Evolutionary conservation across 2,888 invertebrate species (phyloP).

Genomic region (Zygogramma bicolorata): DNA sequence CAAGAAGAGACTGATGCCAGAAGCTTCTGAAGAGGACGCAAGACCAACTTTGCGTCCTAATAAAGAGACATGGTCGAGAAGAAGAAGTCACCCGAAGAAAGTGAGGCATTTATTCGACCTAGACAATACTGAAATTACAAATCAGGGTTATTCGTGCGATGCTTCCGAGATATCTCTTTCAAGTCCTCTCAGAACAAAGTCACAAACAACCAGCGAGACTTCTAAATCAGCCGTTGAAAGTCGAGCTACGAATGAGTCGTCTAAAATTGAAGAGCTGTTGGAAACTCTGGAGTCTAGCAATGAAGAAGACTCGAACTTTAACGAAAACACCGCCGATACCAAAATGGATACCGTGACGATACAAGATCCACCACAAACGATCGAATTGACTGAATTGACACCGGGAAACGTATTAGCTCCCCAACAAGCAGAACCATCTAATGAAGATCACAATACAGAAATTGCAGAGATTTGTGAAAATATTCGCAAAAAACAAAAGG

Average conservation of each 20-base stretch:
- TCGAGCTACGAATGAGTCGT: not conserved
- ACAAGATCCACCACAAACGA: not conserved
- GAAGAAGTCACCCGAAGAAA: conserved; percentile 43
- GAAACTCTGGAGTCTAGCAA: conserved; percentile 7
- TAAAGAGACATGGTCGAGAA: conserved; percentile 44
- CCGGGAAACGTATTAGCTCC: too few species aligned
- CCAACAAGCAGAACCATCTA: not conserved
- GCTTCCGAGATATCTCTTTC: not conserved
- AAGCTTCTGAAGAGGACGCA: not conserved
- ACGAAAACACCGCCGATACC: not conserved
- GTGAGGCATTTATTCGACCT: conserved; percentile 20
- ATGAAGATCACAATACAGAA: not conserved
- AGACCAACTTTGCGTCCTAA: conserved; percentile 37
- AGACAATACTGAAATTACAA: not conserved
- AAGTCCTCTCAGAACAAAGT: too few species aligned
- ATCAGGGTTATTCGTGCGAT: not conserved
- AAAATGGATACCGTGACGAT: not conserved
- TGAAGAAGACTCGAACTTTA: not conserved
- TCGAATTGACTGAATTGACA: too few species aligned
- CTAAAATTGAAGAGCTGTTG: not conserved
- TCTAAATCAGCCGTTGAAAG: not conserved
- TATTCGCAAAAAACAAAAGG: not conserved
- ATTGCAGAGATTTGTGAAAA: not conserved
- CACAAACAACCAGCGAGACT: not conserved
- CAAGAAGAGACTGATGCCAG: conserved; percentile 6